Evolutionary conservation across 1,140 invertebrate species (phyloP).

Genomic region (Reticulitermes speratus): DNA sequence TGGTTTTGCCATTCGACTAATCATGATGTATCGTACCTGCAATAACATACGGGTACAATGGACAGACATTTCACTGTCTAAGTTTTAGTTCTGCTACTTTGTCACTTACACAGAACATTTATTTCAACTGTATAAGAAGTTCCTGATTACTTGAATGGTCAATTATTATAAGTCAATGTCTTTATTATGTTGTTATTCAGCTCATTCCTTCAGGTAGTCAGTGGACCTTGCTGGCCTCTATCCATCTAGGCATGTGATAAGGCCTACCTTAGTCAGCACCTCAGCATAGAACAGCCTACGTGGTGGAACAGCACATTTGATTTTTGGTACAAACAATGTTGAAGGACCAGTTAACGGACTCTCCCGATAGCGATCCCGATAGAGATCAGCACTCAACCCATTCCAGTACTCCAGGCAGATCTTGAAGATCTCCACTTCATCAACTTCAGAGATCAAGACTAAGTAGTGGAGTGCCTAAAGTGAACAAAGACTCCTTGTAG

Average conservation of each 20-base stretch:
- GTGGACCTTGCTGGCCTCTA: too few species aligned
- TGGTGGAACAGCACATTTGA: slow-evolving; percentile 45
- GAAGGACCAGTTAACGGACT: slow-evolving; percentile 53
- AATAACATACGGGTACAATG: slow-evolving; percentile 12
- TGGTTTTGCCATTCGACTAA: slow-evolving; percentile 99
- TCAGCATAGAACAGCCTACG: slow-evolving; percentile 73
- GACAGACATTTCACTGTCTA: slow-evolving; percentile 23
- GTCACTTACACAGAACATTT: not conserved
- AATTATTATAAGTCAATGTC: not conserved
- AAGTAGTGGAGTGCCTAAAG: slow-evolving; percentile 84
- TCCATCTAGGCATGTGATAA: not conserved
- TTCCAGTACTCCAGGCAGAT: slow-evolving; percentile 99
- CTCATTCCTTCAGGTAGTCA: too few species aligned
- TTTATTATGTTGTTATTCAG: not conserved
- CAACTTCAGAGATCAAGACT: slow-evolving; percentile 96
- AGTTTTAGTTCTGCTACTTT: not conserved
- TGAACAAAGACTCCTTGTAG: not conserved
- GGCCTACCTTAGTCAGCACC: slow-evolving; percentile 72
- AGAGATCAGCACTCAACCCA: slow-evolving; percentile 80
- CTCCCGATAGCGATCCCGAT: slow-evolving; percentile 72
- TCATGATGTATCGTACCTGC: slow-evolving; percentile 95
- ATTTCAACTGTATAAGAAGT: not conserved
- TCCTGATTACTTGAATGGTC: not conserved
- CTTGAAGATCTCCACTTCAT: slow-evolving; percentile 99
- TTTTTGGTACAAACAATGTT: slow-evolving; percentile 49